Evolutionary conservation across 2,888 invertebrate species (phyloP).

Genomic region (Polydrusus pterygomalis): DNA sequence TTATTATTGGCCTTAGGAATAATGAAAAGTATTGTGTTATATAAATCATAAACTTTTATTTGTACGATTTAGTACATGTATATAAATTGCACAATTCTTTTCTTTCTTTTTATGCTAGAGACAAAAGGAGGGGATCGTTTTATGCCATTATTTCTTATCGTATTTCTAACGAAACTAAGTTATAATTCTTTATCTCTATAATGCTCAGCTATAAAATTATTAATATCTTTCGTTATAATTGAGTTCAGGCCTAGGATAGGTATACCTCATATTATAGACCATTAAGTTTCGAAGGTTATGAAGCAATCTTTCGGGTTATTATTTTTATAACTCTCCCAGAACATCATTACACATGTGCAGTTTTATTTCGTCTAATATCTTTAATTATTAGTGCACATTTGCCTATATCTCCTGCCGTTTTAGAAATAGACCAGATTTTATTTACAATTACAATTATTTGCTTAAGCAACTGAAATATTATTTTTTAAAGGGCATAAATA

Average conservation of each 20-base stretch:
- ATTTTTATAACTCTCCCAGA: conserved; percentile 27
- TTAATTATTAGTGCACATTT: not conserved
- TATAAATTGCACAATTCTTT: conserved; percentile 61
- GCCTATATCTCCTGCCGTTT: not conserved
- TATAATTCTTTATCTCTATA: conserved; percentile 70
- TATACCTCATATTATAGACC: conserved; percentile 68
- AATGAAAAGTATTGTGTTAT: conserved; percentile 49
- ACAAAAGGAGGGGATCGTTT: conserved; percentile 55
- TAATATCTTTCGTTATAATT: conserved; percentile 70
- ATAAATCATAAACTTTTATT: conserved; percentile 65
- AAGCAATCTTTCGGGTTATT: conserved; percentile 19
- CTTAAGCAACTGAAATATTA: too few species aligned
- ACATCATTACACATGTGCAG: conserved; percentile 19
- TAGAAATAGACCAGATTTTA: too few species aligned
- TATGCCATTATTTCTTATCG: conserved; percentile 58
- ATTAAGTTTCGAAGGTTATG: conserved; percentile 63
- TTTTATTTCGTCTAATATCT: not conserved
- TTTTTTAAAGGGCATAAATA: too few species aligned
- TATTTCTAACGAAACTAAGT: conserved; percentile 62
- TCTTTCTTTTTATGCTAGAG: conserved; percentile 41
- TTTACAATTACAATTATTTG: too few species aligned
- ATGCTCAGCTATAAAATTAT: conserved; percentile 70
- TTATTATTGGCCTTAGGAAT: conserved; percentile 59
- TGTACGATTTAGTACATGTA: conserved; percentile 61
- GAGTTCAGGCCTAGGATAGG: conserved; percentile 68